These are phyloP conservation scores for Daubentonia madagascariensis DNA, from an alignment of 2,113 vertebrate species.

Conservation along the genomic window DNA sequence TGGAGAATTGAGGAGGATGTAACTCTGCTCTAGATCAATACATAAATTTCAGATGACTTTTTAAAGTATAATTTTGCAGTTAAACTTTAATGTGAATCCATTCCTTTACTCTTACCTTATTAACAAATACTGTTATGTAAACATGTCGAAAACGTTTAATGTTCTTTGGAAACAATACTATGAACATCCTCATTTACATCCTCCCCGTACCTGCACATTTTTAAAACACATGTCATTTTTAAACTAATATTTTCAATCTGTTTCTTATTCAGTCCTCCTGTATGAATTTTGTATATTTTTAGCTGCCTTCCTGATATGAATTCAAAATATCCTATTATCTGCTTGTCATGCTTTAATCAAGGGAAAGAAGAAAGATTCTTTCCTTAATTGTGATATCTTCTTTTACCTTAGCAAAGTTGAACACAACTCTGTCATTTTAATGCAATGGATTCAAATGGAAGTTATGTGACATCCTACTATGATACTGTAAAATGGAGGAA, in stretches of 20 bases:
- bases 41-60: not conserved
- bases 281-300: conserved; percentile 49
- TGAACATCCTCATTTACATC: not conserved
- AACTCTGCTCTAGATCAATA: not conserved
- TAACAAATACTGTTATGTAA: not conserved
- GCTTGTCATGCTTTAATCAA: conserved; percentile 47
- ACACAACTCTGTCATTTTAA: not conserved
- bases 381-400: conserved; percentile 20
- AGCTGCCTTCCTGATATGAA: not conserved
- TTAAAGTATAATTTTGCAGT: not conserved
- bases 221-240: conserved; percentile 11
- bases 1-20: not conserved
- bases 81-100: not conserved
- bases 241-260: not conserved
- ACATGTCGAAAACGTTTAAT: not conserved
- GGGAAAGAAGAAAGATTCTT: not conserved
- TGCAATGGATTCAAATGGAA: not conserved
- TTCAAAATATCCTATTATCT: conserved; percentile 50
- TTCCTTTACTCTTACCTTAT: not conserved
- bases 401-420: conserved; percentile 27
- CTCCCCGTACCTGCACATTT: not conserved
- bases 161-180: not conserved
- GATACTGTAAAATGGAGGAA: not conserved
- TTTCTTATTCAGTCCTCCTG: not conserved
- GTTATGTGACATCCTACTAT: not conserved